Base-by-base conservation (phyloP, 2,888 invertebrate genomes). In the Sceliomorpha sp. region DNA sequence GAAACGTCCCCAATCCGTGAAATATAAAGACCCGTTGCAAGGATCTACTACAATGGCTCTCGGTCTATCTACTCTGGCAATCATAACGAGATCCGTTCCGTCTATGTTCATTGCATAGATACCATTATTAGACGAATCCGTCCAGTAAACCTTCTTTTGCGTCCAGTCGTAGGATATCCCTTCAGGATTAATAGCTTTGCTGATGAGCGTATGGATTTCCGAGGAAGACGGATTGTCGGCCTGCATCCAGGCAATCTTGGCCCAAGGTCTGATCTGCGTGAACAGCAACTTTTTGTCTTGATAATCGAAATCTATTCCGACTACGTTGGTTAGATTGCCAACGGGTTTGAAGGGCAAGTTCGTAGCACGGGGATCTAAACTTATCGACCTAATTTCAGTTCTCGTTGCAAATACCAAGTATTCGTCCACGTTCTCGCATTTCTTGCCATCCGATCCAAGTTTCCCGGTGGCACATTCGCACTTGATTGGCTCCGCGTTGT, bases 131-230 rank as follows among this genome's bases (percentile, higher is more conserved):
- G 95, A 94, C 17, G 97, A 96, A 82, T 99, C 99, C 0, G 98
- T 97, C 98, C 98, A 99, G 88, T 98, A 99, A 27, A 99, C 93
- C 87, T 98, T 98, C 85, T 96, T 95, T 76, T 97, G 97, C 0
- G 98, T 96, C 99, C 99, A 99, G 84, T 99, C 99, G 84, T 98
- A 97, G 0, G 97, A 96, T 69, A 98, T 95, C 2, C 97, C 97
- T 87, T 97, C 97, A 0, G 97, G 97, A 88, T 96, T 97, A 51
- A 97, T 96, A 13, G 95, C 94, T 82, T 93, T 93, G 75, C 89
- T 93, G 24, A 95, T 91, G 1, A 96, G 92, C 53, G 92, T 93
- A 37, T 92, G 92, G 2, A 94, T 92, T 42, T 91, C 91, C 2
- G 89, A 86, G 1, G 89, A 87, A 0, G 91, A 91, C 0, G 96